A percentile compares a stretch with the other conserved stretches of the same genome.
Evolutionary conservation across 2,797 vertebrate genomes (phyloP).

Genomic region (Takifugu rubripes): DNA sequence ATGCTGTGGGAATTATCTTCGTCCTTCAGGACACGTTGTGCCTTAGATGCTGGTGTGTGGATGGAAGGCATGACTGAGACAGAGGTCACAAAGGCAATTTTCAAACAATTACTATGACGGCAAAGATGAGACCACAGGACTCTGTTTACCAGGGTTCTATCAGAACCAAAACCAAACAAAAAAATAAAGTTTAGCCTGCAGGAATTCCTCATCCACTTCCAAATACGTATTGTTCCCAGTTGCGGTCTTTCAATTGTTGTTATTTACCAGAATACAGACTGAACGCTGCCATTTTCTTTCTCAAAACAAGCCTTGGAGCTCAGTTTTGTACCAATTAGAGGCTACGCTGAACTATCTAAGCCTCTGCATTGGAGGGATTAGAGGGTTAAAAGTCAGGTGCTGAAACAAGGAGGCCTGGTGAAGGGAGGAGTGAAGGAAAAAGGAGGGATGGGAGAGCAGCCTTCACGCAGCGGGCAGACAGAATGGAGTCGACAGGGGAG

Average conservation of each 20-base stretch:
- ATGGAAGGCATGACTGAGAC: conserved; percentile 22
- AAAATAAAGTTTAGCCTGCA: too few species aligned
- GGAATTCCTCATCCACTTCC: conserved; percentile 25
- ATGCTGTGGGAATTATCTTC: conserved; percentile 25
- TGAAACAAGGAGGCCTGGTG: conserved; percentile 47
- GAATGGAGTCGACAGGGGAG: conserved; percentile 51
- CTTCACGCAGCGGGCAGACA: conserved; percentile 45
- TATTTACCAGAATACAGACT: too few species aligned
- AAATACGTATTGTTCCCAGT: conserved; percentile 20
- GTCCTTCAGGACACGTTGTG: conserved; percentile 27
- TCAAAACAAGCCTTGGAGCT: conserved; percentile 1
- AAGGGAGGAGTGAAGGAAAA: conserved; percentile 28
- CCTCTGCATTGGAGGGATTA: conserved; percentile 60
- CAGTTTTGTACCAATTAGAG: conserved; percentile 51
- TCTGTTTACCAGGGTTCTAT: conserved; percentile 2
- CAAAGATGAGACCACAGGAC: too few species aligned
- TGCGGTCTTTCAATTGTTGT: conserved; percentile 7
- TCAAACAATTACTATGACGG: conserved; percentile 42
- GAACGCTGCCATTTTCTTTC: conserved; percentile 1
- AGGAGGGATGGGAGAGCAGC: conserved; percentile 31
- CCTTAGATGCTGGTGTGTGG: conserved; percentile 28
- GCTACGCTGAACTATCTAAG: conserved; percentile 23
- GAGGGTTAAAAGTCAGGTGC: conserved; percentile 72
- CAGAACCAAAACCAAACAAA: conserved; percentile 32
- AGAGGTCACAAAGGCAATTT: conserved; percentile 37